Evolutionary conservation across 2,888 invertebrate genomes (phyloP), one percentile per base, ranked within the genome.

Genomic region (Nycteola revayana): DNA sequence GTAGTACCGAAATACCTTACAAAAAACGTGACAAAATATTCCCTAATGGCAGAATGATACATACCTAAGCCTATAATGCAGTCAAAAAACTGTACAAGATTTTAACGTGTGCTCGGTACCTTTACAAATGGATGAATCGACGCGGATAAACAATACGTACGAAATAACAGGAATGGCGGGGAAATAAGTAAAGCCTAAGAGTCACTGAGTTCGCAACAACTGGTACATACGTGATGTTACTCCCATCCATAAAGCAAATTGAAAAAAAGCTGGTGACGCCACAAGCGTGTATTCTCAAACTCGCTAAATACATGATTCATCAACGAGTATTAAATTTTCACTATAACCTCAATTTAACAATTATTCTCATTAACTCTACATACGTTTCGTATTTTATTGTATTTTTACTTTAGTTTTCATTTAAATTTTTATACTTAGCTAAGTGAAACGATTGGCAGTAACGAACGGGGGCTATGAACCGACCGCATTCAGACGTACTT

Each of bases 271-370:
- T 51, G 49, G 50, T 38, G 34, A 30, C 38, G 14, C 14, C 14
- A 3, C 14, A 3, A 14, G 14, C 14, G 14, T 66, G 60, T 49
- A 65, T 65, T 62, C 49, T 52, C 53, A 42, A 54, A 59, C 60
- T 62, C 65, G 66, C 66, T 73, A 73, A 64, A 68, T 70, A 77
- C 63, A 74, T 60, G 73, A 75, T 77, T 72, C 67, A 66, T 76
- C 65, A 85, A 86, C 83, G 83, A 80, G 70, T 82, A 80, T 85
- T 86, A 85, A 85, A 84, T 84, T n/a, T 85, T 82, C 60, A 75
- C 82, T 86, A 85, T 78, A 82, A 77, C 71, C 62, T 79, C 78
- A 75, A 66, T 82, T 81, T 76, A 86, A 86, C 81, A 84, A 84
- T 80, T 74, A 74, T 66, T 62, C 49, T 66, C 66, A 78, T 79